Conservation (phyloP, 1,140 invertebrate species). For the Holotrichia oblita region DNA sequence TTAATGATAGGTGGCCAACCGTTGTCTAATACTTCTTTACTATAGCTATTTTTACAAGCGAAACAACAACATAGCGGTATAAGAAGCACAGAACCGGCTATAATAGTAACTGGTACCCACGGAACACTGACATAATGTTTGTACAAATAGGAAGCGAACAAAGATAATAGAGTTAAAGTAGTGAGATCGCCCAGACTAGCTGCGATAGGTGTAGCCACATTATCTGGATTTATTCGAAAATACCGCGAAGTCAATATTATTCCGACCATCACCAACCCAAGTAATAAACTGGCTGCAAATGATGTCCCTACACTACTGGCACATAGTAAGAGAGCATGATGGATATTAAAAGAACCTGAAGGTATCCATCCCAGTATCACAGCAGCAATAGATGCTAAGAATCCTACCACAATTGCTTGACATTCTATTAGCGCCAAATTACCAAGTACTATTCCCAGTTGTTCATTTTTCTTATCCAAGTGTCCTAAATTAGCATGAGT, state of each 20-base stretch:
- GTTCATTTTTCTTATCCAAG: slow-evolving; percentile 72
- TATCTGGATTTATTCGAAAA: slow-evolving; percentile 93
- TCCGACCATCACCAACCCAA: slow-evolving; percentile 83
- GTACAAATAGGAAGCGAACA: slow-evolving; percentile 78
- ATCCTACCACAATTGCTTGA: slow-evolving; percentile 95
- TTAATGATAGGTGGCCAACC: slow-evolving; percentile 79
- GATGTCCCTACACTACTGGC: slow-evolving; percentile 84
- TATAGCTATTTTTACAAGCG: slow-evolving; percentile 72
- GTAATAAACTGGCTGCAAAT: slow-evolving; percentile 75
- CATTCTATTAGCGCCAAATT: slow-evolving; percentile 92
- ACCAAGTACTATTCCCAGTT: slow-evolving; percentile 86
- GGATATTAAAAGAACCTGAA: slow-evolving; percentile 74
- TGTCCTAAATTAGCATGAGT: slow-evolving; percentile 90
- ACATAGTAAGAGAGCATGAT: slow-evolving; percentile 80
- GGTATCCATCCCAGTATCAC: slow-evolving; percentile 81
- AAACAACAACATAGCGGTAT: slow-evolving; percentile 76
- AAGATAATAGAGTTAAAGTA: slow-evolving; percentile 84
- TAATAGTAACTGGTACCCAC: slow-evolving; percentile 72
- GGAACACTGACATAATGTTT: slow-evolving; percentile 63
- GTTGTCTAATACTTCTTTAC: slow-evolving; percentile 70
- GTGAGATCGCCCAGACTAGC: slow-evolving; percentile 95
- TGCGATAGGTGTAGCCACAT: slow-evolving; percentile 94
- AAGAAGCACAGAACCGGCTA: slow-evolving; percentile 64
- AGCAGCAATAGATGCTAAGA: slow-evolving; percentile 86
- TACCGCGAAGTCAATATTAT: slow-evolving; percentile 82